A percentile compares a stretch with the other conserved stretches of the same genome.
Evolutionary conservation across 2,113 vertebrate genomes (phyloP).

Genomic region (Bagarius yarrelli): DNA sequence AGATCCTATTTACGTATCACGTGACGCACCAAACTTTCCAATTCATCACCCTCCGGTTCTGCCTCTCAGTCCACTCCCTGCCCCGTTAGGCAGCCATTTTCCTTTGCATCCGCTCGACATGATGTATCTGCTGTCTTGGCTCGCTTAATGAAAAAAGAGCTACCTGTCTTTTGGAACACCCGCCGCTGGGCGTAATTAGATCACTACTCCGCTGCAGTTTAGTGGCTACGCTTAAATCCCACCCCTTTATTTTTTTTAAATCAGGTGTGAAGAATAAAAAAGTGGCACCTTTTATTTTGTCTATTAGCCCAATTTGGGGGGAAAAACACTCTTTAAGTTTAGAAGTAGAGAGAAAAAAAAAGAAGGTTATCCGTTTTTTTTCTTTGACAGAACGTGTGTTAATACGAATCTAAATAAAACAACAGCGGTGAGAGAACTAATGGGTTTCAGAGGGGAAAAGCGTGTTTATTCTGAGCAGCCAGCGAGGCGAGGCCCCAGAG

Average conservation of each 20-base stretch:
- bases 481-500: constrained; percentile 54
- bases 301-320: constrained; percentile 36
- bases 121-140: constrained; percentile 70
- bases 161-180: constrained; percentile 58
- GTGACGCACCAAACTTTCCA: constrained; percentile 51
- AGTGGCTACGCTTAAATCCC: constrained; percentile 44
- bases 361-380: constrained; percentile 40
- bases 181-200: constrained; percentile 59
- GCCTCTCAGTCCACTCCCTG: constrained; percentile 61
- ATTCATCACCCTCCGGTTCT: constrained; percentile 62
- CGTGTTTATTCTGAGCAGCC: constrained; percentile 53
- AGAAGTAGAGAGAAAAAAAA: constrained; percentile 27
- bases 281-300: constrained; percentile 38
- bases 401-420: constrained; percentile 59
- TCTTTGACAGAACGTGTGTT: constrained; percentile 41
- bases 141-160: constrained; percentile 71
- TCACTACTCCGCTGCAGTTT: constrained; percentile 54
- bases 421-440: constrained; percentile 49
- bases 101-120: constrained; percentile 64
- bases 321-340: constrained; percentile 34
- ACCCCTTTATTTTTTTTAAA: not conserved
- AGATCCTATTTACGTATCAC: constrained; percentile 42
- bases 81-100: constrained; percentile 62
- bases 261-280: constrained; percentile 37
- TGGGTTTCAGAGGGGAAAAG: constrained; percentile 58